Base-by-base conservation (phyloP, 2,888 invertebrate genomes). In the Cheilosia soror region DNA sequence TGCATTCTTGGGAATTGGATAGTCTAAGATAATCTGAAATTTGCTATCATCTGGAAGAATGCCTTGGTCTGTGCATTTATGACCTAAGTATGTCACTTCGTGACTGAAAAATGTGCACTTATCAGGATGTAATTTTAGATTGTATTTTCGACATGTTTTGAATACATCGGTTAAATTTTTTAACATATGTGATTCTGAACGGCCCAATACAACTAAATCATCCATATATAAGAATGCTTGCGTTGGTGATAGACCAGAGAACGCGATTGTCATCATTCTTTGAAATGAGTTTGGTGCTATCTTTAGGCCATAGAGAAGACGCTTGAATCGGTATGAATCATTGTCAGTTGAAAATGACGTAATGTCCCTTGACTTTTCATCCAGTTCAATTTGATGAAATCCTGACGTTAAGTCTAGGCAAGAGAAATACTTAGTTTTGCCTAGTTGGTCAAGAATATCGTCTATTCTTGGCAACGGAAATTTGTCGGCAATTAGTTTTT, bases 161-260 rank as follows among this genome's bases (percentile, higher is more conserved):
- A 72, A 72, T 29, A 55, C 42, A 58, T 57, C 40, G 40, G 27
- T 49, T 7, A 78, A 20, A 58, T 77, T 77, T 37, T 53, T 37
- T 42, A 69, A 42, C 68, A 60, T 68, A 27, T 68, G 77, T 33
- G 73, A 42, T 77, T 87, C 65, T 25, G 76, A 87, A 66, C 87
- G 81, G n/a, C 88, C 87, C 6, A 85, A 87, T n/a, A 88, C 88
- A 20, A 87, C 79, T 42, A 87, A 58, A 68, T 88, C 87, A 80
- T 88, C 88, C 84, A 88, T 87, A 58, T 88, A 88, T 20, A 88
- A 66, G 53, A 88, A 88, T 66, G 87, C 77, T 79, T 63, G 71
- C 4, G 75, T 71, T 29, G 87, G 88, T 25, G 73, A 55, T 49
- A 87, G 13, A 13, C 87, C 87, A 4, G 87, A 65, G 68, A 89